phyloP scores from a whole-genome alignment of 2,888 invertebrate species.

The Gymnosoma rotundatum region DNA sequence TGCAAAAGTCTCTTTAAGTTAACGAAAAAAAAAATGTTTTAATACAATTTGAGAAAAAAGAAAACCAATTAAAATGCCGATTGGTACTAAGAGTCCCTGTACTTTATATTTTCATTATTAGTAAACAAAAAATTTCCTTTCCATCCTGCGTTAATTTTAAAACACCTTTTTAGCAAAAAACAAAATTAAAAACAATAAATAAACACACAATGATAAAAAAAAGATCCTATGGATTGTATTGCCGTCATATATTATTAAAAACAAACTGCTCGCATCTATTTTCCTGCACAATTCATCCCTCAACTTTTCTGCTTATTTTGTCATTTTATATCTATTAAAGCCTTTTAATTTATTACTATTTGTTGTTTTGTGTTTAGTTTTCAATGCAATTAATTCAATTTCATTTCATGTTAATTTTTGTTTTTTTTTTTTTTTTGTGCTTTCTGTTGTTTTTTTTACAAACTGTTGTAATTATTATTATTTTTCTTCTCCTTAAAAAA shows the following conservation, averaged over 20 bases:
- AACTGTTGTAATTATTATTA: neutral
- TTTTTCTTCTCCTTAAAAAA: neutral
- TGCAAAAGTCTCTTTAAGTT: no score
- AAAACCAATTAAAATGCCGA: no score
- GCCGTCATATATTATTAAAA: no score
- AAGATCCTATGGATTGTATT: conserved; percentile 12
- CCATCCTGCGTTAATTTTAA: no score
- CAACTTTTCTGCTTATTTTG: conserved; percentile 13
- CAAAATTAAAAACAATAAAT: no score
- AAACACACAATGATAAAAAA: neutral
- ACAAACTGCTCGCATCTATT: neutral
- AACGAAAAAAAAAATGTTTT: no score
- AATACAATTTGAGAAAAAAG: no score
- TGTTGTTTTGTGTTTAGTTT: conserved; percentile 1
- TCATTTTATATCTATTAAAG: conserved; percentile 2
- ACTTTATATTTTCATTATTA: no score
- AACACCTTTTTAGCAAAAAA: no score
- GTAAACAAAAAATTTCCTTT: no score
- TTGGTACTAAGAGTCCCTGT: no score
- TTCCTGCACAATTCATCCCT: neutral
- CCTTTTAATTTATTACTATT: conserved; percentile 12
- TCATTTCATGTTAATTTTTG: conserved; percentile 9
- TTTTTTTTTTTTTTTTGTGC: neutral
- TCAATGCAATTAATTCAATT: conserved; percentile 47
- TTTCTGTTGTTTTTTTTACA: neutral